phyloP scores from a whole-genome alignment of 2,888 invertebrate species.

The Emmelina monodactyla region DNA sequence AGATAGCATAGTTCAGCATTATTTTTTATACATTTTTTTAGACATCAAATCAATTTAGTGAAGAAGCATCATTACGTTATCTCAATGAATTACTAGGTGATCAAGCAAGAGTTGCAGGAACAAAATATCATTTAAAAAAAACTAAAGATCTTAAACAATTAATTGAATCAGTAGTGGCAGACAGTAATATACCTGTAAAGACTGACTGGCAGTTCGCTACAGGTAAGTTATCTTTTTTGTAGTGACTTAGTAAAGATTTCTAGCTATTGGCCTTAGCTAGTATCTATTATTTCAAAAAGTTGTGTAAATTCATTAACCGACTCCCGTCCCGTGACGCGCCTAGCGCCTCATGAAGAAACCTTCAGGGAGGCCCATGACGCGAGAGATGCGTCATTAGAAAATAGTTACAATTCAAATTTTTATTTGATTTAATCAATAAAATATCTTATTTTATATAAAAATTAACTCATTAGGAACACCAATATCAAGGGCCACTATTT shows the following conservation, averaged over 20 bases:
- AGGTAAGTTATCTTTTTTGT: slow-evolving; percentile 23
- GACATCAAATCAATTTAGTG: slow-evolving; percentile 37
- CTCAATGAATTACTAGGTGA: slow-evolving; percentile 32
- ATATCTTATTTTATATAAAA: too few relatives aligned
- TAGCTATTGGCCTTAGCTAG: too few relatives aligned
- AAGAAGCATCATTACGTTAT: slow-evolving; percentile 33
- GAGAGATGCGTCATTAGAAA: too few relatives aligned
- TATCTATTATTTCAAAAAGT: too few relatives aligned
- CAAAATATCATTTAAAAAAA: slow-evolving; percentile 33
- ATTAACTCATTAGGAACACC: too few relatives aligned
- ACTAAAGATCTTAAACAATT: slow-evolving; percentile 32
- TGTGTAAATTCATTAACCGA: neutral
- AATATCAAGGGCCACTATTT: too few relatives aligned
- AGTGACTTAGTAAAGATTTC: neutral
- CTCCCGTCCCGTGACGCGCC: too few relatives aligned
- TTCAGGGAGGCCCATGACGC: too few relatives aligned
- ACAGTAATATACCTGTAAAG: slow-evolving; percentile 23
- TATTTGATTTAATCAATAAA: too few relatives aligned
- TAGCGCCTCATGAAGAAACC: too few relatives aligned
- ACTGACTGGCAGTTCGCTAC: slow-evolving; percentile 44
- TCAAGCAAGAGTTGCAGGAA: slow-evolving; percentile 39
- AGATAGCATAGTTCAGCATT: neutral
- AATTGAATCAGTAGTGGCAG: slow-evolving; percentile 28
- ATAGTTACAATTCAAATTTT: too few relatives aligned
- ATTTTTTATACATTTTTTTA: slow-evolving; percentile 14